Evolutionary conservation across 1,140 invertebrate genomes (phyloP).

Genomic region (Gryllus bimaculatus): DNA sequence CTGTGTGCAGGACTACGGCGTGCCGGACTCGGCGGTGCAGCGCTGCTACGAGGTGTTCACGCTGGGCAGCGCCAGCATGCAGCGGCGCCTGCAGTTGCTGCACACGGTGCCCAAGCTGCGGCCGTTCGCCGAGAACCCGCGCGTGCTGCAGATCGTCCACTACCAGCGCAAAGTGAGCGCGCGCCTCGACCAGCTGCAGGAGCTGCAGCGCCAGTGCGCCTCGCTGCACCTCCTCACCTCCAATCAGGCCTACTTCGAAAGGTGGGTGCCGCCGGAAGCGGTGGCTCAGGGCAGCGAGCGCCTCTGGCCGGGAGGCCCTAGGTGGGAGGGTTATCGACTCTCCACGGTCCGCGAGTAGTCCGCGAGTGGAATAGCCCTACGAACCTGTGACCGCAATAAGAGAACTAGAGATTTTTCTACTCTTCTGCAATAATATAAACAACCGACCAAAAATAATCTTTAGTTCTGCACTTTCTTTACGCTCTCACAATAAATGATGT

Average conservation of each 20-base stretch:
- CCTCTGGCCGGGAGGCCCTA: too few species aligned
- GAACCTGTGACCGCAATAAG: too few species aligned
- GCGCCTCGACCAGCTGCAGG: conserved; percentile 41
- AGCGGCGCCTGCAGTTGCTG: conserved; percentile 39
- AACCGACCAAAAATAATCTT: too few species aligned
- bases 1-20: conserved; percentile 34
- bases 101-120: conserved; percentile 41
- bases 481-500: too few species aligned
- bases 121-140: conserved; percentile 40
- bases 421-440: too few species aligned
- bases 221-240: conserved; percentile 45
- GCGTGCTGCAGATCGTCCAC: conserved; percentile 42
- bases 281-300: background rate
- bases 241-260: conserved; percentile 42
- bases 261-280: conserved; percentile 31
- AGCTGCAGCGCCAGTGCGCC: conserved; percentile 41
- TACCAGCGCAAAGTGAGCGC: conserved; percentile 44
- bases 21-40: conserved; percentile 37
- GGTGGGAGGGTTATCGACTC: too few species aligned
- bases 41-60: conserved; percentile 42
- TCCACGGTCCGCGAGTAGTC: too few species aligned
- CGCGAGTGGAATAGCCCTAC: too few species aligned
- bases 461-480: too few species aligned
- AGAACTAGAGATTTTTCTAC: too few species aligned
- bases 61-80: conserved; percentile 39